Percentiles rank a stretch among this genome's conserved stretches.
Evolutionary conservation across 2,797 vertebrate genomes (phyloP).

Genomic region (Clamator glandarius): DNA sequence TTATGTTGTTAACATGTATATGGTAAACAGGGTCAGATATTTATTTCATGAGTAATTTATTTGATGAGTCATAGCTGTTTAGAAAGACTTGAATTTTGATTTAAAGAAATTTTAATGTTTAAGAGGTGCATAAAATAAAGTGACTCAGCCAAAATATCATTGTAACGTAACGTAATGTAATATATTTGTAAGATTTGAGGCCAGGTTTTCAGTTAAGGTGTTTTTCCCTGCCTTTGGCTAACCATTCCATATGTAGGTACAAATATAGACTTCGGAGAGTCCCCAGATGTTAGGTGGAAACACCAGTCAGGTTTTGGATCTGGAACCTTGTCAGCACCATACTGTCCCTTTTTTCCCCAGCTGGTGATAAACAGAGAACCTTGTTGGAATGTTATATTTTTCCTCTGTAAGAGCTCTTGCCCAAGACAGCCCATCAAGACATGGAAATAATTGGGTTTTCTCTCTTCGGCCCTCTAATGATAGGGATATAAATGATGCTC

Average conservation of each 20-base stretch:
- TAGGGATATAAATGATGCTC: conserved; percentile 43
- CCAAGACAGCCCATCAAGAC: background rate
- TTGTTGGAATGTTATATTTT: background rate
- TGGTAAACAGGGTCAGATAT: background rate
- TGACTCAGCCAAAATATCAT: background rate
- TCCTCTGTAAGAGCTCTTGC: background rate
- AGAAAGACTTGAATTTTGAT: background rate
- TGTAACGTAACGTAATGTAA: background rate
- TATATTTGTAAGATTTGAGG: rapidly evolving
- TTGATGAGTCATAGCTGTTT: background rate
- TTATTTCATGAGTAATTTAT: background rate
- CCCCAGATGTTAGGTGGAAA: background rate
- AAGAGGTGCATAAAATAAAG: background rate
- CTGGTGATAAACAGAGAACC: background rate
- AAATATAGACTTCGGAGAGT: background rate
- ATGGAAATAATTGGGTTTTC: conserved; percentile 30
- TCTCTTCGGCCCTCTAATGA: conserved; percentile 42
- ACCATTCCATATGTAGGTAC: background rate
- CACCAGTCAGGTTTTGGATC: background rate
- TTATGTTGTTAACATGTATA: background rate
- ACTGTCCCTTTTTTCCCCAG: background rate
- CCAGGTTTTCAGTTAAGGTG: background rate
- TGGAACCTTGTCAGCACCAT: background rate
- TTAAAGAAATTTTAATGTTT: background rate
- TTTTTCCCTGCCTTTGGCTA: background rate